Conservation (phyloP, 2,113 vertebrate genomes). For the Dasyornis broadbenti region DNA sequence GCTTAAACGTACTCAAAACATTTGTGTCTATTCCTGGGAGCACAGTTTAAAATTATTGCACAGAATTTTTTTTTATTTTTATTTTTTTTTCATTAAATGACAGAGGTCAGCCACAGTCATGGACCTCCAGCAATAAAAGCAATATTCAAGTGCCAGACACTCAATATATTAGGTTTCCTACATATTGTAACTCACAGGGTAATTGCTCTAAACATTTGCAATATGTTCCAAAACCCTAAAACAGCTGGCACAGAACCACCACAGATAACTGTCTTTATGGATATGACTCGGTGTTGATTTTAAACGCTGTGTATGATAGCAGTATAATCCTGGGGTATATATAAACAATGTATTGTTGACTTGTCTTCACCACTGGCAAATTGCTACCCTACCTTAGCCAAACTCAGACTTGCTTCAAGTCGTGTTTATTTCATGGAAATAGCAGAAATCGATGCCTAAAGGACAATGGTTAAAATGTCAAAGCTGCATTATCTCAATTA, state of each 20-base stretch:
- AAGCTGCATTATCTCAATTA: slow-evolving; percentile 63
- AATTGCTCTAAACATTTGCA: slow-evolving; percentile 65
- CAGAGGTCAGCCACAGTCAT: slow-evolving; percentile 75
- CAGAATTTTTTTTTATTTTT: slow-evolving; percentile 74
- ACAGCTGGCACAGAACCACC: slow-evolving; percentile 69
- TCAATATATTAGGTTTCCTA: slow-evolving; percentile 74
- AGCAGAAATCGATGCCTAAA: slow-evolving; percentile 65
- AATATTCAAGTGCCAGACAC: slow-evolving; percentile 78
- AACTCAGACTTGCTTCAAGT: slow-evolving; percentile 76
- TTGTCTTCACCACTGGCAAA: slow-evolving; percentile 70
- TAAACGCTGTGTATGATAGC: slow-evolving; percentile 54
- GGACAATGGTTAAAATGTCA: slow-evolving; percentile 39
- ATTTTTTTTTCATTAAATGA: slow-evolving; percentile 71
- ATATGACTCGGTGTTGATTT: slow-evolving; percentile 55
- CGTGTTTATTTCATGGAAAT: slow-evolving; percentile 57
- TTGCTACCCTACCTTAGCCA: slow-evolving; percentile 71
- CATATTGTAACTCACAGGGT: slow-evolving; percentile 63
- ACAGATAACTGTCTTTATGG: slow-evolving; percentile 57
- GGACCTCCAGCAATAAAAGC: slow-evolving; percentile 76
- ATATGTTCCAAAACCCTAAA: slow-evolving; percentile 65
- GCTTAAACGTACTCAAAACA: slow-evolving; percentile 78
- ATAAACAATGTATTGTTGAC: slow-evolving; percentile 41
- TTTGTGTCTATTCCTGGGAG: slow-evolving; percentile 85
- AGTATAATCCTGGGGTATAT: slow-evolving; percentile 54
- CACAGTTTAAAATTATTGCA: slow-evolving; percentile 85